phyloP scores from a whole-genome alignment of 2,797 vertebrate genomes.

The Etheostoma perlongum region DNA sequence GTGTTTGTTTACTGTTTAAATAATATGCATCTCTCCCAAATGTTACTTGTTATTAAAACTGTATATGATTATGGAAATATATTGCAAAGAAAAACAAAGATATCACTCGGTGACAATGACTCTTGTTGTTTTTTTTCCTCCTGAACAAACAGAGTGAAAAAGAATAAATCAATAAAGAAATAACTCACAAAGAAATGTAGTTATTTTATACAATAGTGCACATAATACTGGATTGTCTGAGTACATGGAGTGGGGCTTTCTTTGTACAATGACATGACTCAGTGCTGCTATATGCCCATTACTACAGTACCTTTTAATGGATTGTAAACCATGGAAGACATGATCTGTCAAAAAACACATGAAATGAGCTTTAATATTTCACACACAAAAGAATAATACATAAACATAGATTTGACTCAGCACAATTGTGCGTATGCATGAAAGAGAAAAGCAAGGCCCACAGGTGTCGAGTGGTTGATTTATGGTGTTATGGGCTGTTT shows the following conservation, averaged over 20 bases:
- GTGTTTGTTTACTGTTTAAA: slow-evolving; percentile 67
- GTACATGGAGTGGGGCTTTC: slow-evolving; percentile 51
- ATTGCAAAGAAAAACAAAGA: slow-evolving; percentile 74
- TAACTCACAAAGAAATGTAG: slow-evolving; percentile 26
- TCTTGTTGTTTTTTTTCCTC: slow-evolving; percentile 23
- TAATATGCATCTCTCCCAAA: slow-evolving; percentile 63
- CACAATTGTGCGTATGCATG: slow-evolving; percentile 29
- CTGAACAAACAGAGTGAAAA: not conserved
- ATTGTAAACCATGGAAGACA: slow-evolving; percentile 59
- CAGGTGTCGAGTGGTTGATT: slow-evolving; percentile 65
- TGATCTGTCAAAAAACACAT: slow-evolving; percentile 63
- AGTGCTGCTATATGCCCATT: slow-evolving; percentile 65
- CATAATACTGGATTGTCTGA: slow-evolving; percentile 45
- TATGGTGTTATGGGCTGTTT: slow-evolving; percentile 69
- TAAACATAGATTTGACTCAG: slow-evolving; percentile 65
- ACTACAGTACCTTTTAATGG: slow-evolving; percentile 63
- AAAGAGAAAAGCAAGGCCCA: slow-evolving; percentile 29
- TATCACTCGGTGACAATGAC: slow-evolving; percentile 39
- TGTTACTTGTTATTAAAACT: slow-evolving; percentile 68
- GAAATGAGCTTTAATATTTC: slow-evolving; percentile 46
- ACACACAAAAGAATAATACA: slow-evolving; percentile 65
- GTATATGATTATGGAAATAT: slow-evolving; percentile 68
- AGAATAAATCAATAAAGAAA: slow-evolving; percentile 13
- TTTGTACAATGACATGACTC: slow-evolving; percentile 58
- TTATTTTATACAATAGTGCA: slow-evolving; percentile 63